Base-by-base conservation (phyloP, 2,797 vertebrate species). In the Micromesistius poutassou region DNA sequence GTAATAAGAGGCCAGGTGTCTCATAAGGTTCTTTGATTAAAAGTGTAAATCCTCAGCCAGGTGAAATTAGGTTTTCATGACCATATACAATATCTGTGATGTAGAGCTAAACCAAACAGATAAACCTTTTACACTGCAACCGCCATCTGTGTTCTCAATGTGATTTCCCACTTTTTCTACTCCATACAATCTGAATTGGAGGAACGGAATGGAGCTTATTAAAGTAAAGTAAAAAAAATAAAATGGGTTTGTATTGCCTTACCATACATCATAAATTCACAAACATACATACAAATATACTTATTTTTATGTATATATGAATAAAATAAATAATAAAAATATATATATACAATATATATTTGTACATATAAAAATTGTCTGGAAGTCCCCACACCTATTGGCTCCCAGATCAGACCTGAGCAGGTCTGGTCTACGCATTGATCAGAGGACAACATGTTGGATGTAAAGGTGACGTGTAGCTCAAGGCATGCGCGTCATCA, bases 11-110 rank as follows among this genome's bases (percentile, higher is more conserved):
- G 62, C 10, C n/a, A 68, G 12, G n/a, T 68, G 62, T 68, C 62
- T 68, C 12, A 9, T 68, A 68, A 68, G 62, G 62, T 68, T 68
- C 28, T 8, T 68, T 68, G 62, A 68, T 68, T 68, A 68, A 68
- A 68, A 68, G 28, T 62, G 62, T 68, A 68, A 68, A 68, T 68
- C 62, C n/a, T 68, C 55, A 25, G 55, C 5, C 62, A 12, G 62
- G 62, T 68, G 25, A 68, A 68, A 68, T 28, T 62, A 62, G 55
- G 55, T n/a, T n/a, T 62, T 28, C 62, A 68, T 28, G 62, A 68
- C 62, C 50, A 66, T 25, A 33, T 66, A 76, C 36, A 42, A 38
- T 68, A 68, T 68, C n/a, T 68, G 62, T 68, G 62, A 68, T 7
- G 7, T 25, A 28, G 62, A 68, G n/a, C 62, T 68, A 28, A 28